These are phyloP conservation scores for Peromyscus melanophrys DNA, from an alignment of 2,797 vertebrate species.

Conservation along the genomic window DNA sequence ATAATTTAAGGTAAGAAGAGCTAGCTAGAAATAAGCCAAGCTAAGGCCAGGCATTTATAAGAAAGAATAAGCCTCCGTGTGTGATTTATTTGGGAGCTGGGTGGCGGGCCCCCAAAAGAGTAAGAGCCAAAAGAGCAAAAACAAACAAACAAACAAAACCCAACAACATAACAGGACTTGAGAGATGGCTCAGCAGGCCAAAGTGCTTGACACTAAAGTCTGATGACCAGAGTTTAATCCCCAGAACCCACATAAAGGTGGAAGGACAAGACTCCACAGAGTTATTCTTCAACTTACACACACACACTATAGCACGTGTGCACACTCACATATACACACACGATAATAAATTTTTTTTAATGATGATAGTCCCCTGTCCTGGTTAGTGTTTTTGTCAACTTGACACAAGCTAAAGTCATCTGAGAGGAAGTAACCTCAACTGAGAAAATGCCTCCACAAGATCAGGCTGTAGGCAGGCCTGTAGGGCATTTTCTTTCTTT, in stretches of 20 bases:
- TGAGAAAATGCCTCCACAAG: neutral
- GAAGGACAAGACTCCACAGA: neutral
- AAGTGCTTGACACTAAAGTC: neutral
- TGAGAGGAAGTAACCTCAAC: neutral
- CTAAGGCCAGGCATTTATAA: too few species aligned
- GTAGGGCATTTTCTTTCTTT: neutral
- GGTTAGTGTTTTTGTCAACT: neutral
- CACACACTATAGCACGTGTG: neutral
- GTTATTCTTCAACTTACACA: neutral
- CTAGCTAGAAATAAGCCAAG: too few species aligned
- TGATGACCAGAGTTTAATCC: neutral
- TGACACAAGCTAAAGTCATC: neutral
- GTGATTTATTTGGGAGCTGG: too few species aligned
- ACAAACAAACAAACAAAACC: too few species aligned
- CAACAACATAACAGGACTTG: neutral
- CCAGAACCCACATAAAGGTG: neutral
- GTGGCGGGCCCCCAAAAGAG: neutral
- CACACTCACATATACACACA: neutral
- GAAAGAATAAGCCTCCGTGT: too few species aligned
- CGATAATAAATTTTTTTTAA: neutral
- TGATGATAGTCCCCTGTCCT: neutral
- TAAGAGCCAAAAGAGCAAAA: neutral
- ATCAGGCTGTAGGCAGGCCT: neutral
- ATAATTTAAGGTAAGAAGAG: too few species aligned
- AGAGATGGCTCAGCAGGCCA: neutral